Conservation (phyloP, 2,888 invertebrate genomes). For the Ornithoptera priamus region DNA sequence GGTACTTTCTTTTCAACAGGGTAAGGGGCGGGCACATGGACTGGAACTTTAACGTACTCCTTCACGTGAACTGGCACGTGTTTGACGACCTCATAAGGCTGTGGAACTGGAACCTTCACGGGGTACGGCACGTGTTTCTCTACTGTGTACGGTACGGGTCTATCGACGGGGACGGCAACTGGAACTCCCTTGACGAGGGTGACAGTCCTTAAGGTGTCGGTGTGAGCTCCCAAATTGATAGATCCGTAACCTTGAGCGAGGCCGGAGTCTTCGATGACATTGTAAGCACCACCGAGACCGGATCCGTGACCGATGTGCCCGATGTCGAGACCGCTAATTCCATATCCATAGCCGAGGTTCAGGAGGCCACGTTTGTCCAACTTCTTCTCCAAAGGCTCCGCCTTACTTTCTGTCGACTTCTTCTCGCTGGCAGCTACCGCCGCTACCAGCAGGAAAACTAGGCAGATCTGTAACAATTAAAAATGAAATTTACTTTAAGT, state of each 20-base stretch:
- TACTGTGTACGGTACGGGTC: slow-evolving; percentile 82
- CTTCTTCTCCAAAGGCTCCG: slow-evolving; percentile 85
- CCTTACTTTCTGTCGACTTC: slow-evolving; percentile 79
- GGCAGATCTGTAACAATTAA: slow-evolving; percentile 78
- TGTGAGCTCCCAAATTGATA: slow-evolving; percentile 64
- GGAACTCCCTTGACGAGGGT: slow-evolving; percentile 84
- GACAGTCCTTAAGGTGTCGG: slow-evolving; percentile 82
- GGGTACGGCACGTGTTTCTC: slow-evolving; percentile 84
- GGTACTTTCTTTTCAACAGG: slow-evolving; percentile 89
- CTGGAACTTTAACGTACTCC: slow-evolving; percentile 89
- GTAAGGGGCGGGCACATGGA: slow-evolving; percentile 87
- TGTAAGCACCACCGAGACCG: slow-evolving; percentile 78
- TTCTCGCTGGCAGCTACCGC: slow-evolving; percentile 86
- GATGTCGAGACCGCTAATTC: slow-evolving; percentile 86
- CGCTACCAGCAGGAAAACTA: slow-evolving; percentile 88
- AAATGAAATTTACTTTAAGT: neutral
- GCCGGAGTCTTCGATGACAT: slow-evolving; percentile 57
- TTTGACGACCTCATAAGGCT: slow-evolving; percentile 86
- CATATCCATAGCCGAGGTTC: slow-evolving; percentile 89
- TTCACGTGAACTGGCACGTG: slow-evolving; percentile 86
- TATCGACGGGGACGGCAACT: slow-evolving; percentile 83
- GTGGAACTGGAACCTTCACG: slow-evolving; percentile 84
- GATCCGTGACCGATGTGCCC: slow-evolving; percentile 85
- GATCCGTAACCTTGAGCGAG: slow-evolving; percentile 43
- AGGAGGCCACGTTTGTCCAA: slow-evolving; percentile 90